A percentile compares a stretch with the other conserved stretches of the same genome.
Evolutionary conservation across 1,140 invertebrate genomes (phyloP).

Genomic region (Zaprionus kolodkinae): DNA sequence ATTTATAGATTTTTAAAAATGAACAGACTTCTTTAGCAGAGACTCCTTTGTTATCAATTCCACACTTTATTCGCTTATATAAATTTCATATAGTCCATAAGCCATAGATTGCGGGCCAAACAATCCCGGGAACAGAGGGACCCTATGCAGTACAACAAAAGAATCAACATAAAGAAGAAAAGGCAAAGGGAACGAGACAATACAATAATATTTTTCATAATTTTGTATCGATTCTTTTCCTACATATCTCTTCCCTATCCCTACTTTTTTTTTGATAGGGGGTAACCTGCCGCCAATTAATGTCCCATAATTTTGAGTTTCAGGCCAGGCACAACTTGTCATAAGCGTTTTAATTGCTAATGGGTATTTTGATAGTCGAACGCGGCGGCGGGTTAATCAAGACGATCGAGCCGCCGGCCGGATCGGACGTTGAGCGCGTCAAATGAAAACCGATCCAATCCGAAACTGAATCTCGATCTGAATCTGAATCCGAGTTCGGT

Average conservation of each 20-base stretch:
- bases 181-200: conserved; percentile 59
- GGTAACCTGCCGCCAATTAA: conserved; percentile 75
- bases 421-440: conserved; percentile 62
- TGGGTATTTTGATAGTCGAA: conserved; percentile 76
- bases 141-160: conserved; percentile 65
- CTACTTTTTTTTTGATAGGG: neutral
- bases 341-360: conserved; percentile 78
- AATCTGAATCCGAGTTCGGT: conserved; percentile 6
- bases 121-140: conserved; percentile 34
- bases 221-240: conserved; percentile 49
- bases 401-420: conserved; percentile 57
- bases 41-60: conserved; percentile 20
- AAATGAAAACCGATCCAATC: conserved; percentile 77
- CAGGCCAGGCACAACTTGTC: conserved; percentile 62
- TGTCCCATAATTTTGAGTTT: conserved; percentile 73
- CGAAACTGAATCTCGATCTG: conserved; percentile 8
- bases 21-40: too few species aligned
- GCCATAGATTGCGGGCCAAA: conserved; percentile 28
- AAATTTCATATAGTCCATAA: conserved; percentile 34
- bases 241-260: neutral
- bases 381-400: conserved; percentile 35
- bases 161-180: conserved; percentile 48
- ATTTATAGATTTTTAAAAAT: neutral
- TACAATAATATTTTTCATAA: conserved; percentile 82
- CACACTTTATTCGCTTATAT: conserved; percentile 32